phyloP scores from a whole-genome alignment of 2,888 invertebrate species.

The Chrysolina haemoptera region DNA sequence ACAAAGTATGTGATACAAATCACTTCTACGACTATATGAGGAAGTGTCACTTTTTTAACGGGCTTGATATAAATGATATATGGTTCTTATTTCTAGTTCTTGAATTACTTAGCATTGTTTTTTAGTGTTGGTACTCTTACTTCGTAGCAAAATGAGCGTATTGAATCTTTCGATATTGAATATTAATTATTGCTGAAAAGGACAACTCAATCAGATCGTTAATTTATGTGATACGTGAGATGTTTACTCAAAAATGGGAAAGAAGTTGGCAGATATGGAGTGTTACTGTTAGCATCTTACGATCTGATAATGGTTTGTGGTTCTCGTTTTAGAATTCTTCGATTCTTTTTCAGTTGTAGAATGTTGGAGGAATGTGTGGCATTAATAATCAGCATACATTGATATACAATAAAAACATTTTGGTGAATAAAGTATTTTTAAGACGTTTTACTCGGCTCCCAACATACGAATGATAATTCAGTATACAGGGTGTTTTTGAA shows the following conservation, averaged over 20 bases:
- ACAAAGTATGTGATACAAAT: conserved; percentile 23
- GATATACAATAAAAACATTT: too few species aligned
- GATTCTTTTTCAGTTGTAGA: too few species aligned
- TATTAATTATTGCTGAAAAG: neutral
- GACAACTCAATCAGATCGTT: conserved; percentile 8
- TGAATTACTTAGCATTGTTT: conserved; percentile 17
- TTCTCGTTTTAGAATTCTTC: too few species aligned
- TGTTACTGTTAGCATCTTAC: neutral
- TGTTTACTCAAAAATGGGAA: neutral
- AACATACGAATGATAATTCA: too few species aligned
- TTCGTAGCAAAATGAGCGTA: neutral
- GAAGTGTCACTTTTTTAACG: conserved; percentile 21
- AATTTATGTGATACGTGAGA: conserved; percentile 1
- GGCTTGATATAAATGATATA: conserved; percentile 9
- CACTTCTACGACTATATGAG: conserved; percentile 19
- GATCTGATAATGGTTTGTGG: too few species aligned
- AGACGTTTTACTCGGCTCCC: too few species aligned
- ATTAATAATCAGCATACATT: too few species aligned
- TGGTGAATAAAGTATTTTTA: too few species aligned
- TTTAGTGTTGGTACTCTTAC: neutral
- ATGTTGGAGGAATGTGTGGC: too few species aligned
- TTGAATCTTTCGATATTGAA: conserved; percentile 2
- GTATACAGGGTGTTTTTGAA: too few species aligned
- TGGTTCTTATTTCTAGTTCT: conserved; percentile 6
- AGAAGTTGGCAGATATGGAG: neutral